Evolutionary conservation across 2,888 invertebrate species (phyloP), one percentile per base, ranked within the genome.

Genomic region (Tetrapedia diversipes): DNA sequence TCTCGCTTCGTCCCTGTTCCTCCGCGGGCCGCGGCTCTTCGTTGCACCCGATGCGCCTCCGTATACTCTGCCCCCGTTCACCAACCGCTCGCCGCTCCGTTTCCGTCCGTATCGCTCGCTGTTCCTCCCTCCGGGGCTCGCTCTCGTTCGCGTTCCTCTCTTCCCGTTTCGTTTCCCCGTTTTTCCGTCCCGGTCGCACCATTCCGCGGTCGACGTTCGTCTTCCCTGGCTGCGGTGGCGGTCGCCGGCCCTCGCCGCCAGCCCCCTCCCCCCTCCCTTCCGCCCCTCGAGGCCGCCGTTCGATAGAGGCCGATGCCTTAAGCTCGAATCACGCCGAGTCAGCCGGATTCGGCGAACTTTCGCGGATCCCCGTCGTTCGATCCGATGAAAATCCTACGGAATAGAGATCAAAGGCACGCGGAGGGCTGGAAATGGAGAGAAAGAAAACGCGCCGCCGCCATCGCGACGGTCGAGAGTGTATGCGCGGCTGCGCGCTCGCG

Each of bases 231-330:
- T 71, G 51, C 74, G 51, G 51, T n/a, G 43, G 27, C 22, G 51
- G 60, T 16, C 41, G 29, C 60, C 47, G 14, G 16, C 78, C 45
- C 41, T 54, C 32, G 43, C 34, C 37, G n/a, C 45, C 57, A 39
- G 39, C 74, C 19, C 65, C 8, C 32, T 32, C 32, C 4, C 32
- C 8, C 32, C 49, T 47, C 47, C 41, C 70, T 43, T 37, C 51
- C 43, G 47, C 39, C 45, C 54, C 77, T 34, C 68, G 37, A 22
- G 39, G n/a, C n/a, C 45, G n/a, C 32, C 53, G 75, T 81, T 87
- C 86, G 85, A 87, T 86, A 83, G 84, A 82, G 76, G 81, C 77
- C 79, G 83, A 76, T 84, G 82, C 85, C 80, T 86, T 70, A 71
- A 82, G 85, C 80, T 79, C 80, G 81, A 86, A 81, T 84, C 86